These are phyloP conservation scores for Aphaenogaster rudis DNA, from an alignment of 1,140 invertebrate species.

Conservation along the genomic window DNA sequence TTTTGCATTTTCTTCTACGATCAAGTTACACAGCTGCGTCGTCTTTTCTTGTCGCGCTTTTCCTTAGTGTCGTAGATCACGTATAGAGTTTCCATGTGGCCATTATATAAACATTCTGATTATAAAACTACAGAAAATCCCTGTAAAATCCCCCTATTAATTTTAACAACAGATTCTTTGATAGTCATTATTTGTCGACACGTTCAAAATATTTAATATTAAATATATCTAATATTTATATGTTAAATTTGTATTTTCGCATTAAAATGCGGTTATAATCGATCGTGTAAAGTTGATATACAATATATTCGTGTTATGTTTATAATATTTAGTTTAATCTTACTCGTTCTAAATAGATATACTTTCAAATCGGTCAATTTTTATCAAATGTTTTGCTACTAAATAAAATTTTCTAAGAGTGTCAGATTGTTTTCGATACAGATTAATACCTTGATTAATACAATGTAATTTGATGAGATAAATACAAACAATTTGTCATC, in stretches of 20 bases:
- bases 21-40: neutral
- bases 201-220: neutral
- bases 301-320: neutral
- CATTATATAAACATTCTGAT: neutral
- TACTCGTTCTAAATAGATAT: neutral
- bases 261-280: neutral
- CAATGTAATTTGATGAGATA: neutral
- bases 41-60: neutral
- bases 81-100: neutral
- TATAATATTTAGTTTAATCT: neutral
- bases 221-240: neutral
- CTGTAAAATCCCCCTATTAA: neutral
- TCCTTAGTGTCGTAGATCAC: neutral
- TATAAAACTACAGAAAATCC: neutral
- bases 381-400: neutral
- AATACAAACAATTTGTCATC: neutral
- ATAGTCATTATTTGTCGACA: neutral
- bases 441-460: neutral
- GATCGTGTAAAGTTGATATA: neutral
- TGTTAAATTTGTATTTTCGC: neutral
- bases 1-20: constrained; percentile 44
- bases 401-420: neutral
- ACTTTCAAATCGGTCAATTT: neutral
- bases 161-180: neutral
- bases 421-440: neutral